Conservation (phyloP, 2,113 vertebrate species). For the Mus pahari region DNA sequence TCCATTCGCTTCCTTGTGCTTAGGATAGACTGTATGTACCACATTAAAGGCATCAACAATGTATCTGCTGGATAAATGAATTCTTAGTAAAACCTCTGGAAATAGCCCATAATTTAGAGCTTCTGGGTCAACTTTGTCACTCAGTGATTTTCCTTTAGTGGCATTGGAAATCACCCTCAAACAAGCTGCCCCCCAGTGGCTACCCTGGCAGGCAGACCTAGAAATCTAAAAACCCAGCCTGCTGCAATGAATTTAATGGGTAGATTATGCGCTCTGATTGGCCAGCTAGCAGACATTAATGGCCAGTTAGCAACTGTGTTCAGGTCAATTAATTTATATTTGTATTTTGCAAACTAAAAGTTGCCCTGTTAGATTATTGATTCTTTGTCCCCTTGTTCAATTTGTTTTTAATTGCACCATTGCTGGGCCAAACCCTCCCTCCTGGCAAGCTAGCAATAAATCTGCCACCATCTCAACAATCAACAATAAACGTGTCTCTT, state of each 20-base stretch:
- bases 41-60: neutral
- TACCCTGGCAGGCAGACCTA: neutral
- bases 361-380: constrained; percentile 86
- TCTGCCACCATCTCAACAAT: constrained; percentile 84
- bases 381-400: constrained; percentile 85
- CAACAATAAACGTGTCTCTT: constrained; percentile 87
- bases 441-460: constrained; percentile 83
- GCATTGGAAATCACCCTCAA: constrained; percentile 56
- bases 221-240: neutral
- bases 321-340: constrained; percentile 88
- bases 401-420: constrained; percentile 87
- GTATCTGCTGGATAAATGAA: neutral
- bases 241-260: neutral
- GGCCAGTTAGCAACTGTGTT: constrained; percentile 81
- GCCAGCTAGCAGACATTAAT: constrained; percentile 62
- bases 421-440: constrained; percentile 82
- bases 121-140: neutral
- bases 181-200: neutral
- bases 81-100: neutral
- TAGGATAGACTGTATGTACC: neutral
- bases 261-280: constrained; percentile 36
- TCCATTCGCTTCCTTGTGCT: neutral
- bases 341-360: constrained; percentile 85
- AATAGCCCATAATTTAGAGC: neutral
- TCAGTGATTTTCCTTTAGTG: neutral